A percentile compares a stretch with the other conserved stretches of the same genome.
These are phyloP conservation scores for Agelastica alni DNA, from an alignment of 2,888 invertebrate genomes.

Conservation along the genomic window DNA sequence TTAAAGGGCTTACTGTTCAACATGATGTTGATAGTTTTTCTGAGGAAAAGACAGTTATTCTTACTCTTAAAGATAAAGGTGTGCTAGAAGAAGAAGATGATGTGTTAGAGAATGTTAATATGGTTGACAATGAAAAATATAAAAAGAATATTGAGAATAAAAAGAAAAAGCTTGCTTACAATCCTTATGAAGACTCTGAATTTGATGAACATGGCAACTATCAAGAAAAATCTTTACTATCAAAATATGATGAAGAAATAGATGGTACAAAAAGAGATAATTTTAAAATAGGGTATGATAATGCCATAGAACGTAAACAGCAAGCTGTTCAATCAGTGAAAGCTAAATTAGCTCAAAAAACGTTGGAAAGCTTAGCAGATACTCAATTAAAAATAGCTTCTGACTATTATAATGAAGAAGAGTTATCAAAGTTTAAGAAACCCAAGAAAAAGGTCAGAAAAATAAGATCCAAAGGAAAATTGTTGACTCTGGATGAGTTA, in stretches of 20 bases:
- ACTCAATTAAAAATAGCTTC: slow-evolving; percentile 74
- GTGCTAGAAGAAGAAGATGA: slow-evolving; percentile 85
- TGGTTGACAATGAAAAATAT: slow-evolving; percentile 82
- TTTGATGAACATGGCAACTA: slow-evolving; percentile 71
- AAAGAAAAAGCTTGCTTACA: slow-evolving; percentile 84
- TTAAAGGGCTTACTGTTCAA: slow-evolving; percentile 83
- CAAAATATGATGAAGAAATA: slow-evolving; percentile 95
- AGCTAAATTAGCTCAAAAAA: slow-evolving; percentile 67
- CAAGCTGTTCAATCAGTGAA: slow-evolving; percentile 58
- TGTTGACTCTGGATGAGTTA: slow-evolving; percentile 75
- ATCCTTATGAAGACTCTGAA: slow-evolving; percentile 82
- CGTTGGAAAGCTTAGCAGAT: slow-evolving; percentile 73
- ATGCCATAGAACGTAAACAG: slow-evolving; percentile 61
- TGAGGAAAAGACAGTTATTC: slow-evolving; percentile 83
- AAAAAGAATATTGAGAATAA: slow-evolving; percentile 83
- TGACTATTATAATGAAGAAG: slow-evolving; percentile 86
- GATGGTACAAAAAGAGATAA: slow-evolving; percentile 69
- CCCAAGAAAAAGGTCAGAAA: slow-evolving; percentile 78
- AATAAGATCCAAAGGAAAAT: slow-evolving; percentile 64
- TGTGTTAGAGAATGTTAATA: slow-evolving; percentile 88
- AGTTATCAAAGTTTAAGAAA: slow-evolving; percentile 88
- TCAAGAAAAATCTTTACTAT: slow-evolving; percentile 69
- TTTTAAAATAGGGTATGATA: slow-evolving; percentile 78
- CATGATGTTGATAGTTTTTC: slow-evolving; percentile 72
- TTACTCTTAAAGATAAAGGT: slow-evolving; percentile 92